Conservation (phyloP, 2,113 vertebrate genomes). For the Saguinus imperator region DNA sequence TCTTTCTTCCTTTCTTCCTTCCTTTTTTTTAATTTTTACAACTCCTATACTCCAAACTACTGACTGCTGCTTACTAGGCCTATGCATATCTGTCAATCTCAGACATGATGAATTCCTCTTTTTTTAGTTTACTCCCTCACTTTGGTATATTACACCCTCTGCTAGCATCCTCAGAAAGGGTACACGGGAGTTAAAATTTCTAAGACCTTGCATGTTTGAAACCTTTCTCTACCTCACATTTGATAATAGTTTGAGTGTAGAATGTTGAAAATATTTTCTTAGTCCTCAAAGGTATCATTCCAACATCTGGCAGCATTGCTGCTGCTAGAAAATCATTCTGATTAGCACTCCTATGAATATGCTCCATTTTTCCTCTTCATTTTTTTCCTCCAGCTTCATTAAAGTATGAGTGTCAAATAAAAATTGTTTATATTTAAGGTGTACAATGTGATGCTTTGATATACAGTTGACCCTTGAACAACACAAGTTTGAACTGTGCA, state of each 20-base stretch:
- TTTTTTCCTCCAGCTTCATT: neutral
- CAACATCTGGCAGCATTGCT: neutral
- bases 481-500: neutral
- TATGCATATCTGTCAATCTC: neutral
- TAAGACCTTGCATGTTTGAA: neutral
- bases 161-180: neutral
- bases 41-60: neutral
- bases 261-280: neutral
- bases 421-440: neutral
- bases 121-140: slow-evolving; percentile 3
- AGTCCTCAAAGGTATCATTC: neutral
- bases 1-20: neutral
- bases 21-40: neutral
- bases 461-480: neutral
- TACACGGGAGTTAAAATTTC: slow-evolving; percentile 7
- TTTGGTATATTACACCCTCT: neutral
- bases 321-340: neutral
- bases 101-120: neutral
- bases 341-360: neutral
- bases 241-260: neutral
- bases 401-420: neutral
- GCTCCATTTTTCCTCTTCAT: neutral
- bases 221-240: slow-evolving; percentile 9
- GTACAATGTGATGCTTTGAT: neutral
- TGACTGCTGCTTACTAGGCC: neutral